A percentile compares a stretch with the other conserved stretches of the same genome.
Conservation (phyloP, 2,797 vertebrate species). For the Lophotriccus pileatus region DNA sequence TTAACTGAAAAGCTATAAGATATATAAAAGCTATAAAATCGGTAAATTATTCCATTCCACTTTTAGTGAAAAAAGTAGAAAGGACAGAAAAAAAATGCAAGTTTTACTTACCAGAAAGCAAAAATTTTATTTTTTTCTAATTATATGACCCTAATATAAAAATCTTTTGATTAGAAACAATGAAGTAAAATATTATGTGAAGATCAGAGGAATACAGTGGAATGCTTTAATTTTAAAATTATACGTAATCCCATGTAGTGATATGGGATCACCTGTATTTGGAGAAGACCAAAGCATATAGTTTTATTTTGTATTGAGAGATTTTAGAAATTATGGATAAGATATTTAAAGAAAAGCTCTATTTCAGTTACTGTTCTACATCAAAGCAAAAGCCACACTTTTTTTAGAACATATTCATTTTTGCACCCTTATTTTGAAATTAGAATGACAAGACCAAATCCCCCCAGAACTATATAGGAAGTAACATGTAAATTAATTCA, state of each 20-base stretch:
- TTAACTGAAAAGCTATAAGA: neutral
- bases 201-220: neutral
- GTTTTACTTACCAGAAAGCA: neutral
- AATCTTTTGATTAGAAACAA: neutral
- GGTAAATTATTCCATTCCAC: neutral
- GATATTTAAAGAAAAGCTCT: neutral
- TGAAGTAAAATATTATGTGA: neutral
- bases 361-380: neutral
- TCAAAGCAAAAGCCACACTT: neutral
- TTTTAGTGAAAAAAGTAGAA: neutral
- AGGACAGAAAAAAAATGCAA: neutral
- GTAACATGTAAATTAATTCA: neutral
- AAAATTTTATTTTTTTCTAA: neutral
- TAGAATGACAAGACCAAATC: neutral
- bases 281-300: neutral
- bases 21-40: neutral
- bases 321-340: neutral
- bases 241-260: neutral
- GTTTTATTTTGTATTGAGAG: neutral
- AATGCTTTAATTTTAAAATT: neutral
- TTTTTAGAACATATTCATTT: neutral
- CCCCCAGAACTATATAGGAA: neutral
- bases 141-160: neutral
- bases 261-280: rapidly evolving
- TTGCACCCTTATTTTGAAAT: neutral